A percentile compares a stretch with the other conserved stretches of the same genome.
phyloP scores from a whole-genome alignment of 2,113 vertebrate genomes.

The Protomyctophum bolini region DNA sequence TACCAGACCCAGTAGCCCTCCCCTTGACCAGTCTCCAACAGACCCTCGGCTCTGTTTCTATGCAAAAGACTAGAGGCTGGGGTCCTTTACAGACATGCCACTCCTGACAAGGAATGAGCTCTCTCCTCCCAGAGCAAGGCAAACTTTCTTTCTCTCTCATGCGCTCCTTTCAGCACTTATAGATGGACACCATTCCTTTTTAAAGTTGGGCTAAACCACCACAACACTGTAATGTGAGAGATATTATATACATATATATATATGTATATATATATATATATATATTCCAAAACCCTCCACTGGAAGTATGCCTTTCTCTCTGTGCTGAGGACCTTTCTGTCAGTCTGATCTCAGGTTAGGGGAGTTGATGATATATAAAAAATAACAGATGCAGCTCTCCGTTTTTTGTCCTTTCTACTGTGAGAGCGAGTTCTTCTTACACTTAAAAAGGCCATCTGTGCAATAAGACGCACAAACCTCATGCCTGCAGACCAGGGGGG shows the following conservation, averaged over 20 bases:
- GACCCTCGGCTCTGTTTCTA: constrained; percentile 78
- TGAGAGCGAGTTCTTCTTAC: constrained; percentile 63
- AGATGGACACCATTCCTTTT: constrained; percentile 38
- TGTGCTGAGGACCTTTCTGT: constrained; percentile 64
- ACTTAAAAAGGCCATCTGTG: constrained; percentile 51
- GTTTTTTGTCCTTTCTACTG: constrained; percentile 62
- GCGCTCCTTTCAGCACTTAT: constrained; percentile 52
- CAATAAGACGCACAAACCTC: constrained; percentile 53
- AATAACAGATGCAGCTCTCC: constrained; percentile 63
- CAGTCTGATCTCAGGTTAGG: constrained; percentile 79
- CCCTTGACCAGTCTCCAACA: constrained; percentile 58
- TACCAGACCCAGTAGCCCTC: constrained; percentile 66
- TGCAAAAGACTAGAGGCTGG: constrained; percentile 78
- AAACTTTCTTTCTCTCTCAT: constrained; percentile 13
- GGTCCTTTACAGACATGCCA: constrained; percentile 63
- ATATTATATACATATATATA: no score
- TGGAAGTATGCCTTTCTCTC: constrained; percentile 55
- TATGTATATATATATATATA: no score
- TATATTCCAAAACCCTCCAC: constrained; percentile 46
- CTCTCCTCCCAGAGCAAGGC: constrained; percentile 47
- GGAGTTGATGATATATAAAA: constrained; percentile 56
- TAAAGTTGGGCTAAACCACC: constrained; percentile 54
- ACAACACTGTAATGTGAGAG: constrained; percentile 57
- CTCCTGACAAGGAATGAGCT: constrained; percentile 57
- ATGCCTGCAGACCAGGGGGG: constrained; percentile 45